Conservation (phyloP, 2,113 vertebrate genomes). For the Apteryx owenii region DNA sequence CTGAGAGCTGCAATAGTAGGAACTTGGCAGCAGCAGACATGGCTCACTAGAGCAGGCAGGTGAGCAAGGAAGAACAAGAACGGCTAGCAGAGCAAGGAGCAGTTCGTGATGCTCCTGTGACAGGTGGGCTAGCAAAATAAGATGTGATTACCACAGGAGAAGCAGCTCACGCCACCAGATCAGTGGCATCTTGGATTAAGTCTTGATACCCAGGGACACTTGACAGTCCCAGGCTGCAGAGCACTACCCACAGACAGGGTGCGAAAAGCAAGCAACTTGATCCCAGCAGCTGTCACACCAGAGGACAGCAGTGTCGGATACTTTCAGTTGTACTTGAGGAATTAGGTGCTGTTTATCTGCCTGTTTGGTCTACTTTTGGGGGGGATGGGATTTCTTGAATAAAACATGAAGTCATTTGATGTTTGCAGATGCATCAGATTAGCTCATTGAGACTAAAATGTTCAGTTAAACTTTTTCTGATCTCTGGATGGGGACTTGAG, state of each 20-base stretch:
- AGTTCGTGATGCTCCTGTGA: neutral
- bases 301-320: neutral
- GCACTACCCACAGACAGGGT: neutral
- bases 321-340: neutral
- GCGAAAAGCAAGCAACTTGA: neutral
- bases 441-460: neutral
- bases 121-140: neutral
- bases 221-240: neutral
- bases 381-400: neutral
- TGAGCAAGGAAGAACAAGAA: neutral
- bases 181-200: neutral
- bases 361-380: neutral
- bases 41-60: neutral
- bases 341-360: neutral
- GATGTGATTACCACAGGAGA: neutral
- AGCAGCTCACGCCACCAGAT: accelerated
- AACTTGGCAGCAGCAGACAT: neutral
- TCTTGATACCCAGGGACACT: accelerated
- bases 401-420: neutral
- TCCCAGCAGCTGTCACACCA: neutral
- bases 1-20: neutral
- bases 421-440: neutral
- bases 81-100: neutral
- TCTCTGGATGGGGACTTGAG: neutral
- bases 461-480: neutral